Base-by-base conservation (phyloP, 2,113 vertebrate species). In the Neoarius graeffei region DNA sequence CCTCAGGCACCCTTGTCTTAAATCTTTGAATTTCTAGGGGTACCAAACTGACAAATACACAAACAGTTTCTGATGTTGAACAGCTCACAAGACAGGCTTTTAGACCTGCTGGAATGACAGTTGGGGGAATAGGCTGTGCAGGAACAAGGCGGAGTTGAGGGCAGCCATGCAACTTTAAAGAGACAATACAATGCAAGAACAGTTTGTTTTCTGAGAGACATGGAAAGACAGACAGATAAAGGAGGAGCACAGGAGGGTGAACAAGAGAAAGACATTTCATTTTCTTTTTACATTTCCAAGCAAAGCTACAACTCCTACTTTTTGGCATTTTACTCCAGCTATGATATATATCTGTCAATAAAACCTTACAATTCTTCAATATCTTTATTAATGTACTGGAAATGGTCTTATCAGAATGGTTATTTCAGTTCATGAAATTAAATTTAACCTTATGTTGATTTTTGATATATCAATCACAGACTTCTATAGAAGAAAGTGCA, bases 141-240 rank as follows among this genome's bases (percentile, higher is more conserved):
- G 81, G 88, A 88, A 87, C 84, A 85, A 83, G 83, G 90, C 54
- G 60, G 87, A 83, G 88, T 86, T 83, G 87, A 85, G 89, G 88
- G 79, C 69, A 90, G 89, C 90, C 90, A 93, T 95, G 93, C 94
- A 95, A 95, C 90, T 95, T 95, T 95, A 94, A 94, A 94, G 92
- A 95, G 92, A 95, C 93, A 94, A 94, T 93, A 93, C 93, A 93
- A 89, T 64, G 90, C 86, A 86, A 91, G 91, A 91, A 89, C 84
- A 90, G 89, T 91, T 92, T 93, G 90, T 91, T 92, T 92, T 89
- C 88, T 91, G 88, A 92, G 35, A 88, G 87, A 90, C 85, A 77
- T 89, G 83, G 71, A 81, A 14, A 83, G 91, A 90, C 60, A 89
- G 89, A 91, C 87, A 89, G 86, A 89, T 79, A 90, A 76, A 90